Evolutionary conservation across 2,888 invertebrate species (phyloP).

Genomic region (Ephialtes manifestator): DNA sequence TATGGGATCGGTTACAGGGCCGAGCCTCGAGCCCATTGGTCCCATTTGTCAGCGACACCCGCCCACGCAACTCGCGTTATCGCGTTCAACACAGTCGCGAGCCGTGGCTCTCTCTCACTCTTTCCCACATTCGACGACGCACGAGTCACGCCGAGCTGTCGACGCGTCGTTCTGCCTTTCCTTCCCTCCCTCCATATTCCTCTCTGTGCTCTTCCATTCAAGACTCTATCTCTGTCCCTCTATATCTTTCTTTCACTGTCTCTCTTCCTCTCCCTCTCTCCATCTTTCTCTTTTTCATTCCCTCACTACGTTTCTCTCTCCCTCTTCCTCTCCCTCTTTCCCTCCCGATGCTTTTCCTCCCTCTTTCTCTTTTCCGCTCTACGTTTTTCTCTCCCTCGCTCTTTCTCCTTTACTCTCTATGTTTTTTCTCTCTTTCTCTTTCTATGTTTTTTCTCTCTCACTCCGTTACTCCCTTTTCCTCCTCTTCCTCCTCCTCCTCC

Average conservation of each 20-base stretch:
- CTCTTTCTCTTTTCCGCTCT: slow-evolving; percentile 39
- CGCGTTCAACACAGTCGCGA: slow-evolving; percentile 68
- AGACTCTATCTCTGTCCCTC: slow-evolving; percentile 26
- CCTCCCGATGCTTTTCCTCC: too few relatives aligned
- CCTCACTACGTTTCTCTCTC: not conserved
- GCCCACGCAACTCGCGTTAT: slow-evolving; percentile 82
- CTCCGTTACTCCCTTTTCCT: not conserved
- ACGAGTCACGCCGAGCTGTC: slow-evolving; percentile 36
- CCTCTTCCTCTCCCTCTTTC: slow-evolving; percentile 23
- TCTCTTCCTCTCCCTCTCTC: slow-evolving; percentile 4
- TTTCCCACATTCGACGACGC: not conserved
- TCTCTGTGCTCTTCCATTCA: slow-evolving; percentile 27
- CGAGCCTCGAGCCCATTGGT: slow-evolving; percentile 82
- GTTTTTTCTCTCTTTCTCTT: too few relatives aligned
- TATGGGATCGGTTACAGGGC: slow-evolving; percentile 85
- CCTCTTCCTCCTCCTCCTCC: not conserved
- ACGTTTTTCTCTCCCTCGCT: slow-evolving; percentile 11
- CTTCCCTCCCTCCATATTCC: slow-evolving; percentile 41
- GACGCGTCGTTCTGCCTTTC: slow-evolving; percentile 36
- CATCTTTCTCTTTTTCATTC: slow-evolving; percentile 8
- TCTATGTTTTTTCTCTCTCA: not conserved
- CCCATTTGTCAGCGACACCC: slow-evolving; percentile 85
- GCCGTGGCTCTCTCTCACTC: slow-evolving; percentile 42
- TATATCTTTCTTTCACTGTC: not conserved
- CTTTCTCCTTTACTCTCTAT: slow-evolving; percentile 18